These are phyloP conservation scores for Rhagoletis pomonella DNA, from an alignment of 1,140 invertebrate genomes.

Conservation along the genomic window DNA sequence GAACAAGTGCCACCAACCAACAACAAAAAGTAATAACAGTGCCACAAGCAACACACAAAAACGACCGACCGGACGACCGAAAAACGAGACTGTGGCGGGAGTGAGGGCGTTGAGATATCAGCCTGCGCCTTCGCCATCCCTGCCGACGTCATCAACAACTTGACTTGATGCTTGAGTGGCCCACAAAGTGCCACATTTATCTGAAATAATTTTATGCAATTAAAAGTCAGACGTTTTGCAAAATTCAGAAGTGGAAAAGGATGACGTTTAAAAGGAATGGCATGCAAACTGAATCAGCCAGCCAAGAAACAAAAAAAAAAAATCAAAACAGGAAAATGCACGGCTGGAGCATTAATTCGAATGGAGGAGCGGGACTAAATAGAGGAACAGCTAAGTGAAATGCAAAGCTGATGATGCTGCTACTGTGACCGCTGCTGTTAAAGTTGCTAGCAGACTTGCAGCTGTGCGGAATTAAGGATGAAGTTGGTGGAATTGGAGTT, in stretches of 20 bases:
- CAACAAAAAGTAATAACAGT: background rate
- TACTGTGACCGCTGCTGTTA: background rate
- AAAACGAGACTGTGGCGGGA: background rate
- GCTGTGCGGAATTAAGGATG: conserved; percentile 27
- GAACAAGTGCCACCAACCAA: conserved; percentile 33
- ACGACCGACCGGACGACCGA: too few relatives aligned
- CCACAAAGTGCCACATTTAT: conserved; percentile 51
- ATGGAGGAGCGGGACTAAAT: background rate
- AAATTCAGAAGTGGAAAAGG: conserved; percentile 39
- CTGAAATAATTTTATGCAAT: conserved; percentile 49
- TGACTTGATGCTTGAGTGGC: conserved; percentile 10
- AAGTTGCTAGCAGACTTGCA: background rate
- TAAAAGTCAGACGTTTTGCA: conserved; percentile 49
- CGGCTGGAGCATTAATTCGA: background rate
- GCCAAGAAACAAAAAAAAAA: too few relatives aligned
- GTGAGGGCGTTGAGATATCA: background rate
- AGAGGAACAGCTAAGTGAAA: background rate
- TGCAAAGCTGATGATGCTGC: conserved; percentile 10
- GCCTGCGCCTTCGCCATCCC: background rate
- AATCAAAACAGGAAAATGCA: background rate
- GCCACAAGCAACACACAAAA: background rate
- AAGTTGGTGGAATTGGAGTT: conserved; percentile 3
- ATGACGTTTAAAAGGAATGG: conserved; percentile 26
- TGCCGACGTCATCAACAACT: background rate
- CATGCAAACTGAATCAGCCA: conserved; percentile 2